Conservation (phyloP, 1,140 invertebrate genomes). For the Vanessa atalanta region DNA sequence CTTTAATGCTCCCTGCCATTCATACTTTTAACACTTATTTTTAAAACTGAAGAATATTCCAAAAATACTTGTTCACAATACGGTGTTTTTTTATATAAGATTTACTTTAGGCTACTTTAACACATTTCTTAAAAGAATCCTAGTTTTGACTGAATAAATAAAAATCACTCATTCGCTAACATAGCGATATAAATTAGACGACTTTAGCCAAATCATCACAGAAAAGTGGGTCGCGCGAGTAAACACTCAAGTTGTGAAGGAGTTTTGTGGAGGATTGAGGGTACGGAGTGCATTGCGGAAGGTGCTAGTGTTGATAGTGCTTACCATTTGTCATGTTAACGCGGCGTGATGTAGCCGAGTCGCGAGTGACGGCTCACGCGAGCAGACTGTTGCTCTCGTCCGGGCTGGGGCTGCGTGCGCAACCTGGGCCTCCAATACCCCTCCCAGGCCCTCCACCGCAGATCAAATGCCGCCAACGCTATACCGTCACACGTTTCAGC, state of each 20-base stretch:
- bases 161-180: conserved; percentile 20
- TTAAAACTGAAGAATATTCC: not conserved
- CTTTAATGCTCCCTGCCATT: not conserved
- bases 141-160: conserved; percentile 24
- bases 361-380: conserved; percentile 65
- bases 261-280: not conserved
- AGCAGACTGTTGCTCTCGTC: conserved; percentile 77
- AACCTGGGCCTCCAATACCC: conserved; percentile 65
- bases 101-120: not conserved
- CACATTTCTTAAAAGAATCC: conserved; percentile 1
- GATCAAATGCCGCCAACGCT: conserved; percentile 48
- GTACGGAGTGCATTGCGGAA: conserved; percentile 28
- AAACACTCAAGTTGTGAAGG: not conserved
- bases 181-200: conserved; percentile 1
- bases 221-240: conserved; percentile 49
- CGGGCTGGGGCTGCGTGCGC: conserved; percentile 83
- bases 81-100: not conserved
- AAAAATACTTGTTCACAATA: conserved; percentile 2
- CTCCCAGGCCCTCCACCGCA: conserved; percentile 40
- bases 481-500: conserved; percentile 43
- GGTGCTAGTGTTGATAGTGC: conserved; percentile 51
- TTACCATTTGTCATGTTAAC: conserved; percentile 71
- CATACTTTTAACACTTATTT: conserved; percentile 1
- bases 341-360: conserved; percentile 52
- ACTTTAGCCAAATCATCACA: conserved; percentile 51